phyloP scores from a whole-genome alignment of 2,113 vertebrate species.

The Rostratula benghalensis region DNA sequence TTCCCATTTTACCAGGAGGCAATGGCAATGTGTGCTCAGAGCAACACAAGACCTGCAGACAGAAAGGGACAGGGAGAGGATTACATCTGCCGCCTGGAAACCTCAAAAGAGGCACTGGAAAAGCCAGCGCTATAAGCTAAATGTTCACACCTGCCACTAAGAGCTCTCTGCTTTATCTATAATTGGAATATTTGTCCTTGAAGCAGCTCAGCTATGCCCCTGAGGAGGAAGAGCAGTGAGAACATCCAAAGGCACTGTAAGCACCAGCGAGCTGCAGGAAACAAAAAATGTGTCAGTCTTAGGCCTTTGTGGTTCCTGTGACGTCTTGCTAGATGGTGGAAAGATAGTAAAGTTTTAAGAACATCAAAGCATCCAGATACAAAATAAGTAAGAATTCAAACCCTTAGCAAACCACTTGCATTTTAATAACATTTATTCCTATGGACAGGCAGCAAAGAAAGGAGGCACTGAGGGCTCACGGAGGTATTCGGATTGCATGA shows the following conservation, averaged over 20 bases:
- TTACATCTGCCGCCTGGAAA: background rate
- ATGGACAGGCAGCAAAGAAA: background rate
- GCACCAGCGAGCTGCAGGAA: background rate
- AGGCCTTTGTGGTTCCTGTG: background rate
- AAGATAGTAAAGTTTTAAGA: background rate
- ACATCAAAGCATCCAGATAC: background rate
- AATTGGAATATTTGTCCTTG: slow-evolving; percentile 27
- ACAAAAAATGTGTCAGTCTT: background rate
- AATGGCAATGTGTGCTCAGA: background rate
- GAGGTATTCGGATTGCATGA: background rate
- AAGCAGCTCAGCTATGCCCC: background rate
- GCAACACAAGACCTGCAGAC: background rate
- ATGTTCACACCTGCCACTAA: background rate
- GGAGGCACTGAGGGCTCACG: background rate
- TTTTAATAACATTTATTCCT: background rate
- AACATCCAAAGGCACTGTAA: background rate
- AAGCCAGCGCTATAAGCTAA: background rate
- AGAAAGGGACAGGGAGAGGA: background rate
- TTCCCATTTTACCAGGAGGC: background rate
- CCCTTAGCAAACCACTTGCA: background rate
- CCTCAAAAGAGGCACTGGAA: background rate
- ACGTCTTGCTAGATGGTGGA: background rate
- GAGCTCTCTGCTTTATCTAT: background rate
- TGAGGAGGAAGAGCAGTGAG: background rate
- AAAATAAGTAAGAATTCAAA: background rate